These are phyloP conservation scores for Porphyrio hochstetteri DNA, from an alignment of 2,113 vertebrate species.

Conservation along the genomic window DNA sequence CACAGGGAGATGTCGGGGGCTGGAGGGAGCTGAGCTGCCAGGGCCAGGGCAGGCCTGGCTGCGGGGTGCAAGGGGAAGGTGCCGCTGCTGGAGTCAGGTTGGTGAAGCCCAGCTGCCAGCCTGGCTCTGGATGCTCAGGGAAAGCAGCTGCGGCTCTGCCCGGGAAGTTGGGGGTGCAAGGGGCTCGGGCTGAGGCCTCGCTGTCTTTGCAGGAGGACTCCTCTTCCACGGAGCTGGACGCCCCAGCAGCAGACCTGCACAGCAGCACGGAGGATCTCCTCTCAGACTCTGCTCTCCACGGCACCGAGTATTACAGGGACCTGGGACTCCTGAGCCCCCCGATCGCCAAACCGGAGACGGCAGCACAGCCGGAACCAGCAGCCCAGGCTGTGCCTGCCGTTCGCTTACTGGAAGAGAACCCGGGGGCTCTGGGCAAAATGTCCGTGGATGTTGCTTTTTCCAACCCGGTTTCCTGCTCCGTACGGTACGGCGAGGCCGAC, in stretches of 20 bases:
- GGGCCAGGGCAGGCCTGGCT: not conserved
- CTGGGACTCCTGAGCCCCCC: slow-evolving; percentile 62
- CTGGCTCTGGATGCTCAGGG: not conserved
- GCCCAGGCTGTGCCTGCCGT: not conserved
- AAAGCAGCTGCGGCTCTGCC: not conserved
- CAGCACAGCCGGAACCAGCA: not conserved
- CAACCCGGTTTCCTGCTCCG: not conserved
- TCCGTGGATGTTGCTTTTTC: slow-evolving; percentile 2
- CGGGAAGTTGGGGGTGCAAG: fast-evolving
- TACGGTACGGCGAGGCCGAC: not conserved
- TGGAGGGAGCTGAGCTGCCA: not conserved
- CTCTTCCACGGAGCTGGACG: slow-evolving; percentile 73
- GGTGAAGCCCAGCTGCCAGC: not conserved
- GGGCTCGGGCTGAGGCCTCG: not conserved
- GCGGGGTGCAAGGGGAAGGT: not conserved
- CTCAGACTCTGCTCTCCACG: slow-evolving; percentile 76
- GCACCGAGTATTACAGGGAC: slow-evolving; percentile 85
- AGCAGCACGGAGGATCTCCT: slow-evolving; percentile 84
- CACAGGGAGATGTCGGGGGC: not conserved
- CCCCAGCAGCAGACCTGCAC: slow-evolving; percentile 54
- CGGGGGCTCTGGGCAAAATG: not conserved
- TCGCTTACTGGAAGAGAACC: not conserved
- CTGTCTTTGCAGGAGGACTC: slow-evolving; percentile 73
- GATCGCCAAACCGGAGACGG: not conserved
- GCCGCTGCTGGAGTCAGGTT: not conserved